Base-by-base conservation (phyloP, 2,113 vertebrate genomes). In the Megatriorchis doriae region DNA sequence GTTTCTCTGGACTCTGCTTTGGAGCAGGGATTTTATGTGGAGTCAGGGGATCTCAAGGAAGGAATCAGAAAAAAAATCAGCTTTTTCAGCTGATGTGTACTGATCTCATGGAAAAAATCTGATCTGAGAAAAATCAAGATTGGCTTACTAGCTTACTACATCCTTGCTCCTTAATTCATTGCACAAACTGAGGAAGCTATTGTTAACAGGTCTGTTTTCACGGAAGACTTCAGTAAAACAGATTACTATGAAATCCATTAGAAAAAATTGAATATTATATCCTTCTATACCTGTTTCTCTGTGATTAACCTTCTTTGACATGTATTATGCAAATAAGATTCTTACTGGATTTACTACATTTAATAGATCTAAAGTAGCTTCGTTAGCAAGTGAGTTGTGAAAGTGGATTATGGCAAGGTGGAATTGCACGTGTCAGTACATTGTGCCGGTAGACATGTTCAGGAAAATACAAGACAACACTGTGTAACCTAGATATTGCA, bases 291-390 rank as follows among this genome's bases (percentile, higher is more conserved):
- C 90, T 88, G 62, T 70, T 90, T 61, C 74, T 67, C 38, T 16
- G 48, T 6, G 92, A 85, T 96, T 96, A 96, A 86, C 96, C 87
- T 93, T 65, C 89, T 90, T 34, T 75, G 81, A 72, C 26, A 52
- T 66, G 92, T 22, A 66, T 90, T 94, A 93, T 90, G 88, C 87
- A 87, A 94, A 93, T 68, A 23, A 88, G 79, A 67, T 58, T 73
- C 93, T 90, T 61, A 73, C 8, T 0, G 79, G 92, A 80, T 90
- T 94, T 93, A 34, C 58, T 31, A 10, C 66, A 3, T 93, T 93
- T 82, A 93, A 77, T 82, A 34, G 81, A n/a, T 55, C 71, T 38
- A 77, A 96, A 96, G 93, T 45, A 53, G 87, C 87, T 78, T 91
- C 50, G 89, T 87, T 93, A 77, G 89, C 77, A 32, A 87, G 83